Percentiles rank a stretch among this genome's conserved stretches.
These are phyloP conservation scores for Desmodus rotundus DNA, from an alignment of 2,113 vertebrate species.

Conservation along the genomic window DNA sequence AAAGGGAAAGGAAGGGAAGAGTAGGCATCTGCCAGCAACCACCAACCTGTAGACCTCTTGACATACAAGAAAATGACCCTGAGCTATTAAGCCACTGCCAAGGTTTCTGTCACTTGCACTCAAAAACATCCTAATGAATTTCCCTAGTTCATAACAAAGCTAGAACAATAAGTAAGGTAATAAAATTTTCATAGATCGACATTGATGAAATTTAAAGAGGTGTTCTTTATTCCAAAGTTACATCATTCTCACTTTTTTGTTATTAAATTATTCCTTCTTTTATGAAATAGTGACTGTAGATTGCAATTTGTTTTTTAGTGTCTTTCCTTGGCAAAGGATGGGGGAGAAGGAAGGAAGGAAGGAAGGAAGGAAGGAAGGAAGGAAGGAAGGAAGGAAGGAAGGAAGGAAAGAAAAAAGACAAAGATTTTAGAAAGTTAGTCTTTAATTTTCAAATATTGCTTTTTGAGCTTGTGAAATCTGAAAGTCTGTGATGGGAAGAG, in stretches of 20 bases:
- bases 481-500: background rate
- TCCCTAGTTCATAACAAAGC: background rate
- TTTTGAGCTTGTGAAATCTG: background rate
- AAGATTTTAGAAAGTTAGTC: background rate
- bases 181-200: background rate
- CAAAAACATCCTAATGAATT: background rate
- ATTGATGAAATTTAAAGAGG: background rate
- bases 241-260: background rate
- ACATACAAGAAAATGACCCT: background rate
- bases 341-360: background rate
- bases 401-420: background rate
- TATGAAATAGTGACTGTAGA: background rate
- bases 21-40: background rate
- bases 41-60: background rate
- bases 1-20: background rate
- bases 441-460: background rate
- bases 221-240: constrained; percentile 10
- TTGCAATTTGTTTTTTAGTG: background rate
- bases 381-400: background rate
- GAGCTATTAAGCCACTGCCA: background rate
- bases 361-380: background rate
- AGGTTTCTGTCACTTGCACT: background rate
- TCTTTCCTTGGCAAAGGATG: background rate
- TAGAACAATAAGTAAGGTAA: background rate
- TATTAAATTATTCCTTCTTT: constrained; percentile 3